These are phyloP conservation scores for Oreonectes daqikongensis DNA, from an alignment of 2,797 vertebrate genomes.

Conservation along the genomic window DNA sequence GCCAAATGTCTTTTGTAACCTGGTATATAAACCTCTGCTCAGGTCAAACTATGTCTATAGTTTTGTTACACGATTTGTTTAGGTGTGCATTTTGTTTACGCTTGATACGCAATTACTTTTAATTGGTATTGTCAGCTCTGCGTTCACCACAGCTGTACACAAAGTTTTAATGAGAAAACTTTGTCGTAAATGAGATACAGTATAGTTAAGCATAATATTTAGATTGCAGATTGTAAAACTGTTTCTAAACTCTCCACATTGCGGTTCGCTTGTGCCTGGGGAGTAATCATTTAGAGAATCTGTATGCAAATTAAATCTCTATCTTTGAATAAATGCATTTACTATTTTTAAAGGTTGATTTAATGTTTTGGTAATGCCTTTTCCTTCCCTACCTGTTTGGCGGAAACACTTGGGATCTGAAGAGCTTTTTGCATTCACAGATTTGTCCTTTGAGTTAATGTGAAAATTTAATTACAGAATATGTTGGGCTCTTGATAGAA, in stretches of 20 bases:
- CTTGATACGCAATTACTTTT: constrained; percentile 36
- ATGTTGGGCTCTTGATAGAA: constrained; percentile 63
- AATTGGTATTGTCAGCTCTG: constrained; percentile 37
- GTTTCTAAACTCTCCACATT: constrained; percentile 63
- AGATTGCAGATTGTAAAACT: constrained; percentile 62
- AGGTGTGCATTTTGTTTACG: constrained; percentile 26
- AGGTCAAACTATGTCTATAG: not conserved
- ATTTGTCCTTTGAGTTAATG: constrained; percentile 64
- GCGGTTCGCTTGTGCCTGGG: constrained; percentile 61
- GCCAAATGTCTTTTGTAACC: not conserved
- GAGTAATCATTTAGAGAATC: constrained; percentile 67
- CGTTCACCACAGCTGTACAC: constrained; percentile 32
- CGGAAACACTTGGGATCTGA: constrained; percentile 60
- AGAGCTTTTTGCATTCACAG: constrained; percentile 58
- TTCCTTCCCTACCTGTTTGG: constrained; percentile 62
- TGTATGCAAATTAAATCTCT: constrained; percentile 70
- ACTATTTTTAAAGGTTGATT: constrained; percentile 66
- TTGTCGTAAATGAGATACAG: constrained; percentile 55
- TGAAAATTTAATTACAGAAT: constrained; percentile 66
- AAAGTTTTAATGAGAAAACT: constrained; percentile 59
- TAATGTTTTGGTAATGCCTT: constrained; percentile 66
- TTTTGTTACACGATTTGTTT: constrained; percentile 27
- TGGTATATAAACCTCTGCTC: not conserved
- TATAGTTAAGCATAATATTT: constrained; percentile 59
- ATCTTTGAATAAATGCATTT: constrained; percentile 67